Conservation (phyloP, 2,888 invertebrate genomes). For the Molorchus minor region DNA sequence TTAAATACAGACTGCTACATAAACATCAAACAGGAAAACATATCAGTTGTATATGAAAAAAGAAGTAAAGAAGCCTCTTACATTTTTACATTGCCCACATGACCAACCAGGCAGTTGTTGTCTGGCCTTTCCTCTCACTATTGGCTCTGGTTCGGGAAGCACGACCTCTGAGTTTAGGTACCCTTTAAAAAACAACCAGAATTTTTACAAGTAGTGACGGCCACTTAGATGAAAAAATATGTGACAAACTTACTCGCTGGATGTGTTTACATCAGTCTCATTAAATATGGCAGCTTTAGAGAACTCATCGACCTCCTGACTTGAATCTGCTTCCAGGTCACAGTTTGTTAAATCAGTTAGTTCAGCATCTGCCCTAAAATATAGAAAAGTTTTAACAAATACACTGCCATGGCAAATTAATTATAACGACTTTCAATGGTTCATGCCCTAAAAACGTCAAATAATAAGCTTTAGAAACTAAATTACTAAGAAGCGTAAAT, state of each 20-base stretch:
- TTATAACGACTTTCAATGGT: too few relatives aligned
- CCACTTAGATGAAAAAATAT: too few relatives aligned
- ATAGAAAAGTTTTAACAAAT: too few relatives aligned
- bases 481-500: too few relatives aligned
- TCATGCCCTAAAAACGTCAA: too few relatives aligned
- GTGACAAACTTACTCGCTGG: constrained; percentile 12
- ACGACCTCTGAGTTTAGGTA: too few relatives aligned
- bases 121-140: constrained; percentile 49
- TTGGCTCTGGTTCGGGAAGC: constrained; percentile 31
- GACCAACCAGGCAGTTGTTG: constrained; percentile 50
- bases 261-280: constrained; percentile 28
- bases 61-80: constrained; percentile 29
- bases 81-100: constrained; percentile 49
- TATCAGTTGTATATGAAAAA: too few relatives aligned
- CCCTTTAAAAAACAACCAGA: constrained; percentile 20
- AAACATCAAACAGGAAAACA: too few relatives aligned
- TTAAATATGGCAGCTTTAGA: constrained; percentile 34
- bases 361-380: constrained; percentile 6
- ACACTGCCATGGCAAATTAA: too few relatives aligned
- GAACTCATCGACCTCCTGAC: constrained; percentile 38
- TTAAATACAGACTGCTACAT: too few relatives aligned
- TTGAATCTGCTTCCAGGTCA: constrained; percentile 24
- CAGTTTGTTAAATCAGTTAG: background rate
- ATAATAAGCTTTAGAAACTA: too few relatives aligned
- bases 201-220: too few relatives aligned